phyloP scores from a whole-genome alignment of 2,113 vertebrate genomes.

The Rana temporaria region DNA sequence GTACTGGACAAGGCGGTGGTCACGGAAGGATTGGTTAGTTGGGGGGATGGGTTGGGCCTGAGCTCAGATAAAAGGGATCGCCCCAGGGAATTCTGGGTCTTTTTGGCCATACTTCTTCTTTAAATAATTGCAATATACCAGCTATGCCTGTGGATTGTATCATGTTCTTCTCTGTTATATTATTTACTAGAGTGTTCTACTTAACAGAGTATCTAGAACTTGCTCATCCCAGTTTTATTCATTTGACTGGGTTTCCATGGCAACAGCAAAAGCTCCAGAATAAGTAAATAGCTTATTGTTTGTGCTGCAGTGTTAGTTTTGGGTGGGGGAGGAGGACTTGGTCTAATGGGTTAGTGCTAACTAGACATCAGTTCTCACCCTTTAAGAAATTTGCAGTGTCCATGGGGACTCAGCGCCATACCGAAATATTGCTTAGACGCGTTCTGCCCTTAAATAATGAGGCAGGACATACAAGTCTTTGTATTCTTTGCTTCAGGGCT shows the following conservation, averaged over 20 bases:
- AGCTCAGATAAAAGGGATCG: too few species aligned
- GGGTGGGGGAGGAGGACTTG: conserved; percentile 2
- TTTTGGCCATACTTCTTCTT: too few species aligned
- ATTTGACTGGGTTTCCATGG: conserved; percentile 64
- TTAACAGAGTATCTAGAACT: conserved; percentile 53
- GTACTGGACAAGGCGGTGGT: too few species aligned
- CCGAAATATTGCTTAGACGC: neutral
- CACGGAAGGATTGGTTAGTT: too few species aligned
- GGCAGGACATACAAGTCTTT: too few species aligned
- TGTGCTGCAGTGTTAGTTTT: conserved; percentile 21
- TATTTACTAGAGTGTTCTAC: neutral
- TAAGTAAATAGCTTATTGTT: conserved; percentile 62
- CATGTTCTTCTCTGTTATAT: too few species aligned
- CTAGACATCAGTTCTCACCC: neutral
- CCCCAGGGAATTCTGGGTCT: too few species aligned
- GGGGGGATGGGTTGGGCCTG: too few species aligned
- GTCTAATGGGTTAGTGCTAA: conserved; percentile 22
- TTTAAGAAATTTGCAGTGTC: conserved; percentile 26
- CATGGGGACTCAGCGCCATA: conserved; percentile 19
- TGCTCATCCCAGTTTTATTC: conserved; percentile 59
- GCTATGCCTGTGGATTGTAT: too few species aligned
- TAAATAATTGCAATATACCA: too few species aligned
- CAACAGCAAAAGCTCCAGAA: conserved; percentile 59
- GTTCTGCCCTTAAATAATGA: neutral
- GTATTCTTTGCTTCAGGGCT: neutral